phyloP scores from a whole-genome alignment of 2,888 invertebrate genomes.

The Iphiclides podalirius region DNA sequence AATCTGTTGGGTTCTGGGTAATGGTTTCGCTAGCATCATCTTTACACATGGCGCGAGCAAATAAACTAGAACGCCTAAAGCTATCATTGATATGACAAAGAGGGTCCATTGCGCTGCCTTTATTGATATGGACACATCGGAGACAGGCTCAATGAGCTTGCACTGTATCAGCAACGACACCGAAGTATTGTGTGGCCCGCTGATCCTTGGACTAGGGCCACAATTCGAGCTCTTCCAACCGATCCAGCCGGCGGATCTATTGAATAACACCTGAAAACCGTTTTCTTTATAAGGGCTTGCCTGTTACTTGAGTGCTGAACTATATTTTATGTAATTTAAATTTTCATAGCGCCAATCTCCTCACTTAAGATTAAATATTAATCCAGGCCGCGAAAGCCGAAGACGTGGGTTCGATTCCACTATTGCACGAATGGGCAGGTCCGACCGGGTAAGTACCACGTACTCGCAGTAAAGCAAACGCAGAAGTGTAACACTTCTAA shows the following conservation, averaged over 20 bases:
- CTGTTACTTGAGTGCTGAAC: no score
- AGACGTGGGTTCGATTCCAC: no score
- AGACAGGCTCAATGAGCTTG: slow-evolving; percentile 39
- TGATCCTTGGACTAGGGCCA: slow-evolving; percentile 56
- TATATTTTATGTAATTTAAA: no score
- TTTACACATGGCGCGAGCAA: slow-evolving; percentile 60
- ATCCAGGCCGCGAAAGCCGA: no score
- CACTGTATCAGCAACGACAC: slow-evolving; percentile 46
- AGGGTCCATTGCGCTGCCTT: slow-evolving; percentile 64
- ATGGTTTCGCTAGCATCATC: slow-evolving; percentile 42
- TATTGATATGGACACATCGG: slow-evolving; percentile 52
- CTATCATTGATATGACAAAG: slow-evolving; percentile 56
- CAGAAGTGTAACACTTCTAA: no score
- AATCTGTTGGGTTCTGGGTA: slow-evolving; percentile 50
- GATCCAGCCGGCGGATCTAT: slow-evolving; percentile 69
- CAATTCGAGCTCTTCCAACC: slow-evolving; percentile 66
- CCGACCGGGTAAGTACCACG: no score
- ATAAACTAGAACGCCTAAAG: slow-evolving; percentile 54
- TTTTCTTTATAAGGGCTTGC: no score
- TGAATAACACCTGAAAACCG: slow-evolving; percentile 66
- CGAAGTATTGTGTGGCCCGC: slow-evolving; percentile 59
- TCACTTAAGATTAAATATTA: no score
- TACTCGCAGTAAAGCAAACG: no score
- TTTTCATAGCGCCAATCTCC: no score
- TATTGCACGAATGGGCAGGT: no score